phyloP scores from a whole-genome alignment of 2,888 invertebrate genomes.

The Zygaena filipendulae region DNA sequence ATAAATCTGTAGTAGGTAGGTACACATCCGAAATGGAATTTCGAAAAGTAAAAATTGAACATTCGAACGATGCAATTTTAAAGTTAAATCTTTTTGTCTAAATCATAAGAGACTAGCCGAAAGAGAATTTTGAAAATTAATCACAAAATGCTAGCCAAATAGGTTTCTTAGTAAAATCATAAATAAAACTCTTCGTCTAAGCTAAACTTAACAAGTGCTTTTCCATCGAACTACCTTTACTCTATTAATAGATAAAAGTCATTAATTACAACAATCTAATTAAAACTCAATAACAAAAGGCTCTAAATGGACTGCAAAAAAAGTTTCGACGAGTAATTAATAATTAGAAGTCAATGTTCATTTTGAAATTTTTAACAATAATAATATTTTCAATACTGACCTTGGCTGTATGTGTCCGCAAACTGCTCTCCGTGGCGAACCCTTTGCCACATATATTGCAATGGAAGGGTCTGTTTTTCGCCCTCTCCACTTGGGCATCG shows the following conservation, averaged over 20 bases:
- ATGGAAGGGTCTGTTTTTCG: conserved; percentile 95
- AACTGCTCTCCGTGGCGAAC: conserved; percentile 95
- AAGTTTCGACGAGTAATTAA: too few species aligned
- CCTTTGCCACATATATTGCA: conserved; percentile 97
- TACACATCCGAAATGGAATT: conserved; percentile 26
- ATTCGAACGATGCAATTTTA: not conserved
- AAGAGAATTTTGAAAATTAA: conserved; percentile 33
- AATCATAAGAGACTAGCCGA: conserved; percentile 21
- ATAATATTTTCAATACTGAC: conserved; percentile 80
- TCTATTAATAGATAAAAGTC: too few species aligned
- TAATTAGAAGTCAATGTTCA: too few species aligned
- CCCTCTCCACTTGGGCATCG: conserved; percentile 94
- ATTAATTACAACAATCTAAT: too few species aligned
- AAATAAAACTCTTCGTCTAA: too few species aligned
- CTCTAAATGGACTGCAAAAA: too few species aligned
- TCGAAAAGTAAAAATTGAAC: conserved; percentile 26
- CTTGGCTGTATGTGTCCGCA: conserved; percentile 96
- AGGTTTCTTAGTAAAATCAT: conserved; percentile 3
- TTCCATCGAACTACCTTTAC: too few species aligned
- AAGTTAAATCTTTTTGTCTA: not conserved
- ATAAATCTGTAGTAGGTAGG: conserved; percentile 24
- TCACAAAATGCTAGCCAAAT: conserved; percentile 6
- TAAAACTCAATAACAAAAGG: too few species aligned
- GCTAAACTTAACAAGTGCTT: too few species aligned
- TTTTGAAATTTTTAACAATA: too few species aligned